phyloP scores from a whole-genome alignment of 1,140 invertebrate species.

The Musca domestica region DNA sequence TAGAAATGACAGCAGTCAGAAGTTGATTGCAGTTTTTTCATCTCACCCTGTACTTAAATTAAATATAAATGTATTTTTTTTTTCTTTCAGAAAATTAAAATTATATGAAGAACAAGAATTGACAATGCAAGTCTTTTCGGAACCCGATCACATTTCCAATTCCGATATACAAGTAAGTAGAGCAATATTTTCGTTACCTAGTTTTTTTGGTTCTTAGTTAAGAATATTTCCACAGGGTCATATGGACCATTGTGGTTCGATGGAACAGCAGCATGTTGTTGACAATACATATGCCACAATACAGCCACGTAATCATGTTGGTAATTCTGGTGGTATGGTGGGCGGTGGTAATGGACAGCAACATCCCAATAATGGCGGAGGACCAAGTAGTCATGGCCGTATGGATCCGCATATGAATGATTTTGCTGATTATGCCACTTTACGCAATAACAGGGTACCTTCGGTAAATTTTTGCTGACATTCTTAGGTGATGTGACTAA shows the following conservation, averaged over 20 bases:
- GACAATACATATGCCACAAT: conserved; percentile 89
- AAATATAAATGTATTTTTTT: too few species aligned
- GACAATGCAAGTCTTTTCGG: conserved; percentile 89
- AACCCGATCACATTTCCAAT: conserved; percentile 56
- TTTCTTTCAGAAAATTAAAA: conserved; percentile 69
- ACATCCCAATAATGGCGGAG: conserved; percentile 8
- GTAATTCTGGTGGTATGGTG: conserved; percentile 41
- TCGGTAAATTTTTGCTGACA: conserved; percentile 33
- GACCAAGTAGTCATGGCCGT: conserved; percentile 15
- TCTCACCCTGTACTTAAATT: too few species aligned
- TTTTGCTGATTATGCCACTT: conserved; percentile 71
- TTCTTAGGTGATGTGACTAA: not conserved
- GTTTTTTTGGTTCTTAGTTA: not conserved
- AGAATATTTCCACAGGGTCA: conserved; percentile 29
- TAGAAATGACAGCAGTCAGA: too few species aligned
- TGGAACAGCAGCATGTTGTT: conserved; percentile 53
- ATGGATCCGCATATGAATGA: conserved; percentile 54
- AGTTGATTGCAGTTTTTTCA: too few species aligned
- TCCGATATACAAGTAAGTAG: conserved; percentile 50
- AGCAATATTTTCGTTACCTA: not conserved
- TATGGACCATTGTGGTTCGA: conserved; percentile 44
- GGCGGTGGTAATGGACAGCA: conserved; percentile 37
- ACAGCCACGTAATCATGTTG: conserved; percentile 59
- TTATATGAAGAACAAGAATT: conserved; percentile 90
- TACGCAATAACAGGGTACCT: conserved; percentile 54